Percentiles rank a stretch among this genome's conserved stretches.
Conservation (phyloP, 2,113 vertebrate species). For the Mustela lutreola region DNA sequence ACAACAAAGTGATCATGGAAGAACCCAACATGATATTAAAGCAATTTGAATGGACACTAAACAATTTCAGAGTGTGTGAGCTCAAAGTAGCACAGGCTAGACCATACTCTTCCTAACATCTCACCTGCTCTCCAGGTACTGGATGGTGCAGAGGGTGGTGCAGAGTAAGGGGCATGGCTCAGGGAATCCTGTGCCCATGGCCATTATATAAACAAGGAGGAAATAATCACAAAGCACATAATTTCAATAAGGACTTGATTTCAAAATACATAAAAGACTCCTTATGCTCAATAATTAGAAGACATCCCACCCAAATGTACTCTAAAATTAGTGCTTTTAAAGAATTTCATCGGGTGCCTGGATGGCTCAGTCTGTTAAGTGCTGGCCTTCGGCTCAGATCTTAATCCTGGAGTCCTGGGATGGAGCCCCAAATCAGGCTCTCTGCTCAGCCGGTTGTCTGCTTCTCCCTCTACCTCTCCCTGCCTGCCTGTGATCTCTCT, state of each 20-base stretch:
- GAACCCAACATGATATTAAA: neutral
- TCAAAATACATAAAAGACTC: neutral
- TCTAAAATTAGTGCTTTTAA: neutral
- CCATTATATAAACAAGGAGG: neutral
- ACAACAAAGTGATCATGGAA: neutral
- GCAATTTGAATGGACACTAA: neutral
- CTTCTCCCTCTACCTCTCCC: neutral
- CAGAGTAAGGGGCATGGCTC: fast-evolving
- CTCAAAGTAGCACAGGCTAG: neutral
- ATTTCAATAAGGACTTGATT: neutral
- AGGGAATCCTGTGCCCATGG: neutral
- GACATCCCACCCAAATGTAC: neutral
- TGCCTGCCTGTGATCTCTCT: neutral
- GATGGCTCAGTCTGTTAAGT: neutral
- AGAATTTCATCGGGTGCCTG: neutral
- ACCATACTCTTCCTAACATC: neutral
- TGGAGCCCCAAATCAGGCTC: fast-evolving
- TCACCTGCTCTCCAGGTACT: neutral
- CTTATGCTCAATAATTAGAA: neutral
- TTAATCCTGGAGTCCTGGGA: neutral
- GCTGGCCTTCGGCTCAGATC: neutral
- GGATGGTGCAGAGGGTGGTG: no score
- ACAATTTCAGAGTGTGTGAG: neutral
- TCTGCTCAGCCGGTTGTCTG: neutral
- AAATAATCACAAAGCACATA: neutral